Percentiles rank a stretch among this genome's conserved stretches.
These are phyloP conservation scores for Zaprionus ornatus DNA, from an alignment of 1,140 invertebrate genomes.

Conservation along the genomic window DNA sequence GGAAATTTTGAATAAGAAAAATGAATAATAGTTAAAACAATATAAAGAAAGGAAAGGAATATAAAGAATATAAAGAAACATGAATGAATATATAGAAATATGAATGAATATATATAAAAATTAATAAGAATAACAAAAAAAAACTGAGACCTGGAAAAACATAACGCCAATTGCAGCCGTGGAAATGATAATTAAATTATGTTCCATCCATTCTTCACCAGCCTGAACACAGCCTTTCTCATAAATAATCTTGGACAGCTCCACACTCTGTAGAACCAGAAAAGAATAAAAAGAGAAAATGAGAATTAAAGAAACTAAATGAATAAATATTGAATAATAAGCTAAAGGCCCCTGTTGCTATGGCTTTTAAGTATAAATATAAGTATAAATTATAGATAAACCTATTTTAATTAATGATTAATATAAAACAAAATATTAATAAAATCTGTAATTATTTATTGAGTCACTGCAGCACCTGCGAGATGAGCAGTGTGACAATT, in stretches of 20 bases:
- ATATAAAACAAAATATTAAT: neutral
- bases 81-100: constrained; percentile 12
- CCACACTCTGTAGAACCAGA: constrained; percentile 87
- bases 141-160: constrained; percentile 93
- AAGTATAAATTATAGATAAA: no score
- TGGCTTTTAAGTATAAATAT: no score
- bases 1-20: neutral
- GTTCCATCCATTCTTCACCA: constrained; percentile 96
- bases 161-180: constrained; percentile 92
- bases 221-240: constrained; percentile 97
- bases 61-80: constrained; percentile 23
- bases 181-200: constrained; percentile 96
- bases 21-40: neutral
- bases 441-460: neutral
- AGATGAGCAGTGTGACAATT: constrained; percentile 91
- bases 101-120: constrained; percentile 10
- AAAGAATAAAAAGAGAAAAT: constrained; percentile 45
- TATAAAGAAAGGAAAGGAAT: neutral
- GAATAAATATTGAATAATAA: neutral
- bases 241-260: constrained; percentile 93
- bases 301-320: constrained; percentile 15
- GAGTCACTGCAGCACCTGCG: constrained; percentile 88
- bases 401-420: no score
- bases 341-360: no score
- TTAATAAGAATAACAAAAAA: constrained; percentile 29